Evolutionary conservation across 2,113 vertebrate genomes (phyloP).

Genomic region (Pungitius pungitius): DNA sequence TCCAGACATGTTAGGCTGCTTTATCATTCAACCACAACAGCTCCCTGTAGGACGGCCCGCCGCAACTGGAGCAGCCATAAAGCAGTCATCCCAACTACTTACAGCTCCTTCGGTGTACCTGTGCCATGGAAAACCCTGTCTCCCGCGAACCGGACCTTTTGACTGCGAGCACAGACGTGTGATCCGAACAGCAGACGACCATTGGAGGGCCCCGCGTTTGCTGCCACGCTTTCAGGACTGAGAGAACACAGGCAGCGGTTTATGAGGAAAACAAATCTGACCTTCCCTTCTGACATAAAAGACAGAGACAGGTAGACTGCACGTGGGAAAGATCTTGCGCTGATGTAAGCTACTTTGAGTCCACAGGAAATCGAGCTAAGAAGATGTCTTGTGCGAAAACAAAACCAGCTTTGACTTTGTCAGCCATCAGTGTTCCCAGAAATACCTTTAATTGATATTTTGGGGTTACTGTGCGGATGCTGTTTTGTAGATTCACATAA

Average conservation of each 20-base stretch:
- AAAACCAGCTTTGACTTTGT: conserved; percentile 38
- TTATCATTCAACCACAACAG: conserved; percentile 32
- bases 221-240: conserved; percentile 6
- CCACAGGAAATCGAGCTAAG: conserved; percentile 31
- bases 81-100: conserved; percentile 53
- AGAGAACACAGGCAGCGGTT: neutral
- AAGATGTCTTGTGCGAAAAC: conserved; percentile 26
- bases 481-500: conserved; percentile 25
- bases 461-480: conserved; percentile 15
- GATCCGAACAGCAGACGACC: conserved; percentile 39
- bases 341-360: conserved; percentile 56
- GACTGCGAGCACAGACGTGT: conserved; percentile 1
- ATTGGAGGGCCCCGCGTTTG: conserved; percentile 16
- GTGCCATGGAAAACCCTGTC: conserved; percentile 19
- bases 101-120: conserved; percentile 39
- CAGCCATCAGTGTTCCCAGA: conserved; percentile 48
- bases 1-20: conserved; percentile 29
- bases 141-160: conserved; percentile 20
- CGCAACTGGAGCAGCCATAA: conserved; percentile 34
- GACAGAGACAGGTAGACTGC: conserved; percentile 16
- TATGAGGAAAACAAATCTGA: neutral
- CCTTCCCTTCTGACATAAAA: neutral
- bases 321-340: conserved; percentile 51
- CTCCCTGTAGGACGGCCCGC: conserved; percentile 38
- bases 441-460: conserved; percentile 38